phyloP scores from a whole-genome alignment of 2,888 invertebrate species.

The Xiphydria camelus region DNA sequence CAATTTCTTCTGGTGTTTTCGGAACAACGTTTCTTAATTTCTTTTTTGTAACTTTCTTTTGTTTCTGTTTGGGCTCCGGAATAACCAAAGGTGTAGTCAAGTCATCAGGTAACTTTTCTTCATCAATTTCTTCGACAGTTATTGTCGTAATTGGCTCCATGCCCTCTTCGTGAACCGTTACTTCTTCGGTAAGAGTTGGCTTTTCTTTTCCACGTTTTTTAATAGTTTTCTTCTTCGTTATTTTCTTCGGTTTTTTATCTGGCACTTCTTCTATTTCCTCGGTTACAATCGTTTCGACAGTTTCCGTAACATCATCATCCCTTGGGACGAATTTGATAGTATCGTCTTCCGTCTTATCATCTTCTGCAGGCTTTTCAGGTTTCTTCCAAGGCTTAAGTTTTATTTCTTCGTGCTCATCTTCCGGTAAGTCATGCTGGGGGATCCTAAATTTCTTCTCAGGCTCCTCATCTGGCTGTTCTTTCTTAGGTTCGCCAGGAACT shows the following conservation, averaged over 20 bases:
- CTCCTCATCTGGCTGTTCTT: slow-evolving; percentile 33
- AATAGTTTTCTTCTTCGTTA: slow-evolving; percentile 47
- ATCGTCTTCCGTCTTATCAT: slow-evolving; percentile 28
- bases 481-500: slow-evolving; percentile 34
- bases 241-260: slow-evolving; percentile 42
- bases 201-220: slow-evolving; percentile 26
- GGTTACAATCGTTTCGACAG: slow-evolving; percentile 28
- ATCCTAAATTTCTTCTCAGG: slow-evolving; percentile 35
- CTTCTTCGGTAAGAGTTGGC: slow-evolving; percentile 44
- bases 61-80: slow-evolving; percentile 15
- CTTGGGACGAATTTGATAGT: slow-evolving; percentile 23
- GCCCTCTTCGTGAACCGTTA: slow-evolving; percentile 39
- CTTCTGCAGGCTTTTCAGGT: slow-evolving; percentile 32
- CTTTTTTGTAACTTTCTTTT: slow-evolving; percentile 14
- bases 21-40: slow-evolving; percentile 26
- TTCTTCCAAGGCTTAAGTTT: slow-evolving; percentile 46
- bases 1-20: slow-evolving; percentile 15
- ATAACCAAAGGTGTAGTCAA: slow-evolving; percentile 12
- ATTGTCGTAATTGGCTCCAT: slow-evolving; percentile 32
- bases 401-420: slow-evolving; percentile 40
- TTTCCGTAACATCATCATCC: slow-evolving; percentile 31
- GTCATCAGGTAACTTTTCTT: slow-evolving; percentile 31
- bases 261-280: slow-evolving; percentile 29
- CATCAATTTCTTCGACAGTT: slow-evolving; percentile 28
- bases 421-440: slow-evolving; percentile 50